phyloP scores from a whole-genome alignment of 1,140 invertebrate genomes.

The Macrobrachium rosenbergii region DNA sequence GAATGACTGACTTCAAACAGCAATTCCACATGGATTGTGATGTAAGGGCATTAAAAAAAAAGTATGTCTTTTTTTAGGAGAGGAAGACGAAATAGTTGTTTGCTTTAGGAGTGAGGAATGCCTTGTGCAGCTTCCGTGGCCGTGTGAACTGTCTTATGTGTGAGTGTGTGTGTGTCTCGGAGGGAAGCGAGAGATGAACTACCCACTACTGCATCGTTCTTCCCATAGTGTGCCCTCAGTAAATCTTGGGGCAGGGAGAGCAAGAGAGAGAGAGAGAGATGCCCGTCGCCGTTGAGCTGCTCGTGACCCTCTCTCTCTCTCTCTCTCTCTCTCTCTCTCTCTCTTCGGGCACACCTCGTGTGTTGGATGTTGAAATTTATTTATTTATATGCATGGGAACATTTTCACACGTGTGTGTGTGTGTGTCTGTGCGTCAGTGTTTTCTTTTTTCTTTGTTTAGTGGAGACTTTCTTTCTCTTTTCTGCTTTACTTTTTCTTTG shows the following conservation, averaged over 20 bases:
- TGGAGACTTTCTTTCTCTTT: no score
- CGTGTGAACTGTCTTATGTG: constrained; percentile 16
- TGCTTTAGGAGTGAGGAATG: not conserved
- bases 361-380: no score
- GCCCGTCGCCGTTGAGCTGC: constrained; percentile 22
- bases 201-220: constrained; percentile 57
- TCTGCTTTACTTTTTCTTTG: no score
- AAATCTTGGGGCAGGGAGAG: constrained; percentile 51
- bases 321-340: constrained; percentile 3
- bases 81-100: constrained; percentile 7
- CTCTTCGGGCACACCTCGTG: no score
- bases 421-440: no score
- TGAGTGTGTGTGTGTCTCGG: not conserved
- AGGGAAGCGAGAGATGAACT: constrained; percentile 55
- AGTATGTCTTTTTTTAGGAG: not conserved
- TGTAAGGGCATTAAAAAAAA: not conserved
- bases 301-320: constrained; percentile 34
- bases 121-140: constrained; percentile 36
- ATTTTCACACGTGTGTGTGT: no score
- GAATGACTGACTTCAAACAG: constrained; percentile 9
- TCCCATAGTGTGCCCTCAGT: constrained; percentile 54
- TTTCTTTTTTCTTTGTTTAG: no score
- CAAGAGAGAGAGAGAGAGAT: constrained; percentile 39
- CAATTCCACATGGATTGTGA: constrained; percentile 24
- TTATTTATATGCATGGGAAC: no score